Evolutionary conservation across 1,140 invertebrate species (phyloP).

Genomic region (Atta colombica): DNA sequence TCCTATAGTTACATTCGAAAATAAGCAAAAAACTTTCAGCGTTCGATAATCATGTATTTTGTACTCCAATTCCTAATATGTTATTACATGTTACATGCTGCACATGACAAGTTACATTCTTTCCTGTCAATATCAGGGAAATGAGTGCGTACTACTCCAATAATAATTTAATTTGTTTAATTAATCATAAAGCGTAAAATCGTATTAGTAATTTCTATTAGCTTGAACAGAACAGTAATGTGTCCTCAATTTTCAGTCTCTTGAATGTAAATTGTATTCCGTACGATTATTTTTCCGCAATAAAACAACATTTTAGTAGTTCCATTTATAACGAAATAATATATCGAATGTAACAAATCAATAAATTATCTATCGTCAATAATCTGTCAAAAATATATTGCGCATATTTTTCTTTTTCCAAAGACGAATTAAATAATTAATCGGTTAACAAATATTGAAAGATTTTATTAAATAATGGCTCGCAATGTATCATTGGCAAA

Average conservation of each 20-base stretch:
- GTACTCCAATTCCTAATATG: constrained; percentile 29
- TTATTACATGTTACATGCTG: constrained; percentile 8
- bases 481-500: background rate
- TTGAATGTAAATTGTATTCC: constrained; percentile 11
- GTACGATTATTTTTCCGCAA: background rate
- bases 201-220: constrained; percentile 32
- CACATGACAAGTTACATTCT: constrained; percentile 44
- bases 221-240: background rate
- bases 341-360: background rate
- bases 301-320: background rate
- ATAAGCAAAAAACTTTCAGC: background rate
- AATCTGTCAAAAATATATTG: background rate
- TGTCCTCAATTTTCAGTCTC: constrained; percentile 11
- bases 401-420: background rate
- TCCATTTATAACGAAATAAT: constrained; percentile 8
- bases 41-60: constrained; percentile 21
- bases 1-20: background rate
- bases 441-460: constrained; percentile 29
- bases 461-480: constrained; percentile 33
- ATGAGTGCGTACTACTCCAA: constrained; percentile 11
- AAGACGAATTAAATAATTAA: constrained; percentile 16
- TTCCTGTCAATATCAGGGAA: constrained; percentile 45
- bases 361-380: background rate
- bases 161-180: constrained; percentile 55
- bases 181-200: constrained; percentile 49